Evolutionary conservation across 2,797 vertebrate species (phyloP).

Genomic region (Phrynocephalus vlangalii): DNA sequence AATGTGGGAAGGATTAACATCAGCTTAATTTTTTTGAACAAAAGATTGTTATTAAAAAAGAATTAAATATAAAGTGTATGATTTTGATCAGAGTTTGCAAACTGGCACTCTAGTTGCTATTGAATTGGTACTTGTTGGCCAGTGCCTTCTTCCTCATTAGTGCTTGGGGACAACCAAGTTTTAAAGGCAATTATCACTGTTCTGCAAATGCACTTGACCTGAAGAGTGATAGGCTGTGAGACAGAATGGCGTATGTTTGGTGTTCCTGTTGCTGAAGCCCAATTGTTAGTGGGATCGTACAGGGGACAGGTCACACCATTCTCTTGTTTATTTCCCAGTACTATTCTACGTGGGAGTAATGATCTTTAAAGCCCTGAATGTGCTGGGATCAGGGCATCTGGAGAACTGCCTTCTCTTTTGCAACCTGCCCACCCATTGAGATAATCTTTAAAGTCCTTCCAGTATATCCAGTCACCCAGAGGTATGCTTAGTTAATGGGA

Average conservation of each 20-base stretch:
- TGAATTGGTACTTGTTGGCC: too few species aligned
- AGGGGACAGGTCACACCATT: too few species aligned
- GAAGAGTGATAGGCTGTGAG: neutral
- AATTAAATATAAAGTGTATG: fast-evolving
- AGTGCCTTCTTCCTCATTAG: too few species aligned
- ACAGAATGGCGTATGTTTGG: neutral
- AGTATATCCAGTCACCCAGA: neutral
- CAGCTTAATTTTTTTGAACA: slow-evolving; percentile 52
- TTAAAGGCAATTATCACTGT: neutral
- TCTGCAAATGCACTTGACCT: neutral
- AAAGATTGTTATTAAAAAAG: slow-evolving; percentile 15
- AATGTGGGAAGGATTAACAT: slow-evolving; percentile 53
- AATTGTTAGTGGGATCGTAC: too few species aligned
- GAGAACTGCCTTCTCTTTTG: neutral
- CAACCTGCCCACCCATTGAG: neutral
- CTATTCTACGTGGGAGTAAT: neutral
- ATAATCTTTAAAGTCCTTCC: neutral
- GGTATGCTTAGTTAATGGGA: neutral
- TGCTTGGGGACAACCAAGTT: too few species aligned
- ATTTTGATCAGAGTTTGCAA: fast-evolving
- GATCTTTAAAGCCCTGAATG: neutral
- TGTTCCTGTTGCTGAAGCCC: neutral
- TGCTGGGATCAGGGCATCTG: neutral
- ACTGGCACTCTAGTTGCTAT: neutral
- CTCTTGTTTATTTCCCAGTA: neutral